Conservation (phyloP, 1,140 invertebrate genomes). For the Caerostris darwini region DNA sequence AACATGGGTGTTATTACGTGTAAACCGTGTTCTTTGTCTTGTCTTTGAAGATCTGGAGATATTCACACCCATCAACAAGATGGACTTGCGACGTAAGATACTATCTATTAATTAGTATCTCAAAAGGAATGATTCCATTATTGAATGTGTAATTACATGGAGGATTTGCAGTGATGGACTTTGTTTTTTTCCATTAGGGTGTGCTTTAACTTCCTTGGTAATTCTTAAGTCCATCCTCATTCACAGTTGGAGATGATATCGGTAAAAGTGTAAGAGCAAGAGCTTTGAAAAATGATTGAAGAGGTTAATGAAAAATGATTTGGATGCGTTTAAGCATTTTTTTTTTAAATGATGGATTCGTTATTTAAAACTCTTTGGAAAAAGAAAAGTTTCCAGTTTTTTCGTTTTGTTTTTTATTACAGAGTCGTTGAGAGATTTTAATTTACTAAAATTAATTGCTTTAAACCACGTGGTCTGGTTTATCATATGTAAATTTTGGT, state of each 20-base stretch:
- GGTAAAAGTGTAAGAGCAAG: not conserved
- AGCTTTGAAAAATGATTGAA: not conserved
- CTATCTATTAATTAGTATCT: slow-evolving; percentile 29
- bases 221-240: not conserved
- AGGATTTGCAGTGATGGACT: not conserved
- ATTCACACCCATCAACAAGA: not conserved
- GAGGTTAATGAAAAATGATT: not conserved
- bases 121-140: not conserved
- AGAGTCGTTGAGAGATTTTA: too few relatives aligned
- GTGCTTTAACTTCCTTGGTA: not conserved
- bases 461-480: too few relatives aligned
- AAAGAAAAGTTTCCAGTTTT: too few relatives aligned
- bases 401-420: too few relatives aligned
- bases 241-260: not conserved
- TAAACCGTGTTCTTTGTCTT: not conserved
- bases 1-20: not conserved
- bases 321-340: not conserved
- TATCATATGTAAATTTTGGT: too few relatives aligned
- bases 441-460: too few relatives aligned
- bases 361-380: not conserved
- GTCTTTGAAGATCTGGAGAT: not conserved
- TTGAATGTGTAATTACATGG: not conserved
- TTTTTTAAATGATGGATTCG: not conserved
- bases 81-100: not conserved
- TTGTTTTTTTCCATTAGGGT: not conserved